Evolutionary conservation across 2,113 vertebrate species (phyloP).

Genomic region (Callipepla californica): DNA sequence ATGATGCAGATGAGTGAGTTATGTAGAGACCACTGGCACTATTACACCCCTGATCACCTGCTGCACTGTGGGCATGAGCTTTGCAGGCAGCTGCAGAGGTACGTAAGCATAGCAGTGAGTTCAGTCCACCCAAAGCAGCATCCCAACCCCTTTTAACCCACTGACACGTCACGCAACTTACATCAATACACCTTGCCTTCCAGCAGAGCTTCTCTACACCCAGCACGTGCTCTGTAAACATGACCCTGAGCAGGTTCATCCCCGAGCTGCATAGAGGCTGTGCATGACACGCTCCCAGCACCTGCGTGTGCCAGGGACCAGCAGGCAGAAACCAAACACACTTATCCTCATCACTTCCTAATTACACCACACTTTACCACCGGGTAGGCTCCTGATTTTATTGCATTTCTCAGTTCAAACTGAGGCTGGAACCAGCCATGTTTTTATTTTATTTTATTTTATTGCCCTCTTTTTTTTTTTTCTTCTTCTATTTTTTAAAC

Average conservation of each 20-base stretch:
- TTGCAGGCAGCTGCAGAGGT: fast-evolving
- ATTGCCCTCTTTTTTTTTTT: too few relatives aligned
- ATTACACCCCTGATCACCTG: background rate
- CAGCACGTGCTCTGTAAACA: background rate
- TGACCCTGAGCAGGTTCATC: background rate
- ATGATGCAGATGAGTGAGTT: background rate
- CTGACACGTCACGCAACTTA: fast-evolving
- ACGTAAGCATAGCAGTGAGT: fast-evolving
- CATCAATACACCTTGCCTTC: background rate
- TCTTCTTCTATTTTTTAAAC: background rate
- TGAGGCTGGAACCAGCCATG: background rate
- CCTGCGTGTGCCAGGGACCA: background rate
- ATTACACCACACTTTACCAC: background rate
- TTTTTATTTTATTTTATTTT: background rate
- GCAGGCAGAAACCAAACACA: background rate
- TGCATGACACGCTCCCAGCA: fast-evolving
- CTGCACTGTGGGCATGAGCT: background rate
- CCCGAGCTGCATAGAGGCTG: background rate
- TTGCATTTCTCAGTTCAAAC: background rate
- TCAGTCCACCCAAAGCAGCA: background rate
- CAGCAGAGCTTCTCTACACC: background rate
- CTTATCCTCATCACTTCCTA: background rate
- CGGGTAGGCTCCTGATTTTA: background rate
- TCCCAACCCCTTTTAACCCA: background rate
- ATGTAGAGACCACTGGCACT: fast-evolving